Evolutionary conservation across 2,797 vertebrate species (phyloP).

Genomic region (Vespertilio murinus): DNA sequence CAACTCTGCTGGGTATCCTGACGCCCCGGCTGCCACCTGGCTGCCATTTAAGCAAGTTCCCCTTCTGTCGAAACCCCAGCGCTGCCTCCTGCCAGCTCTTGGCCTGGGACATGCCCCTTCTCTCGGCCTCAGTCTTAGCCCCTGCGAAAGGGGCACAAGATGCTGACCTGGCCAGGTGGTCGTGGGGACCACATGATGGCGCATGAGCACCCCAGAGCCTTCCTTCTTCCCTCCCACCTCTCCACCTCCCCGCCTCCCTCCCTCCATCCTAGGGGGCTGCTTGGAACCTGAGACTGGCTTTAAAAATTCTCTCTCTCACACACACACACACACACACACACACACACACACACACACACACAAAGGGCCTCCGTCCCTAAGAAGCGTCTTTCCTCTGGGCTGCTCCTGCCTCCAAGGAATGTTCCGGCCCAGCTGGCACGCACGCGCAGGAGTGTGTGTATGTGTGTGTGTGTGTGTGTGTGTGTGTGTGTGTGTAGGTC

Average conservation of each 20-base stretch:
- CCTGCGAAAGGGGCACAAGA: background rate
- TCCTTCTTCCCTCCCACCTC: background rate
- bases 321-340: too few relatives aligned
- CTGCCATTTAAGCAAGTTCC: background rate
- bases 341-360: too few relatives aligned
- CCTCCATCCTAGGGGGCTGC: background rate
- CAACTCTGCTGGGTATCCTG: background rate
- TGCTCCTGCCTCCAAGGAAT: background rate
- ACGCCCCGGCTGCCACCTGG: background rate
- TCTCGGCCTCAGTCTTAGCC: background rate
- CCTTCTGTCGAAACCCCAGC: background rate
- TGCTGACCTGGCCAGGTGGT: background rate
- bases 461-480: background rate
- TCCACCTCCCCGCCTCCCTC: background rate
- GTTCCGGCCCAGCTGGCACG: slow-evolving; percentile 70
- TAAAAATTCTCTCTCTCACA: too few relatives aligned
- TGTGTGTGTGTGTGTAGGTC: background rate
- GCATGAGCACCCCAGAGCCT: background rate
- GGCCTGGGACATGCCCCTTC: background rate
- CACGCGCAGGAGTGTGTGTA: background rate
- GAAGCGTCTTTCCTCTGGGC: background rate
- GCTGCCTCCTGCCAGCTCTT: background rate
- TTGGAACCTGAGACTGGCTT: slow-evolving; percentile 43
- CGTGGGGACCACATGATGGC: background rate
- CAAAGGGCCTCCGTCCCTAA: background rate